Conservation (phyloP, 2,888 invertebrate genomes). For the Cylindroiulus punctatus region DNA sequence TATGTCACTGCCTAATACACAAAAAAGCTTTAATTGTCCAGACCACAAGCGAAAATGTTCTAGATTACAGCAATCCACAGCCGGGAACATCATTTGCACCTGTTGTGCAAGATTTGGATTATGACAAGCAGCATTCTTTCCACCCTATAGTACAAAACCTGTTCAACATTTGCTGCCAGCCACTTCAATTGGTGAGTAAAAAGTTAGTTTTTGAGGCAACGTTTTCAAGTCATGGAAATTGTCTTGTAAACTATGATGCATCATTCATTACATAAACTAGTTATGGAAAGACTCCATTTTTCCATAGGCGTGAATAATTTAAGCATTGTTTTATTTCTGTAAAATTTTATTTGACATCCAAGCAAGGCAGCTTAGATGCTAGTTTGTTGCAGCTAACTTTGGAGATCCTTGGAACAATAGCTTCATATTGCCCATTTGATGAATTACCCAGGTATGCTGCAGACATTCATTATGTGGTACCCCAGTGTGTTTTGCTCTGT, state of each 20-base stretch:
- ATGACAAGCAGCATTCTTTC: neutral
- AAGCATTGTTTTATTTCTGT: too few relatives aligned
- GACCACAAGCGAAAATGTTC: neutral
- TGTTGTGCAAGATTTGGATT: neutral
- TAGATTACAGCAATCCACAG: neutral
- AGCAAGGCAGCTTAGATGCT: neutral
- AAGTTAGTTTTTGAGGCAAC: neutral
- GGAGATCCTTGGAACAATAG: neutral
- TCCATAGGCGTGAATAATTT: too few relatives aligned
- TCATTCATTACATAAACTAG: too few relatives aligned
- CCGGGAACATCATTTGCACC: neutral
- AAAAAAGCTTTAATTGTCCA: neutral
- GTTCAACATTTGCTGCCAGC: neutral
- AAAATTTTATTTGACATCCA: neutral
- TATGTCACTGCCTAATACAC: neutral
- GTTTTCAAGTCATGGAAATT: neutral
- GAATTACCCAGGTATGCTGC: neutral
- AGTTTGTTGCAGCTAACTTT: neutral
- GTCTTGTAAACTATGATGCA: too few relatives aligned
- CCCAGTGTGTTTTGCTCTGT: too few relatives aligned
- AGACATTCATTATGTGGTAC: neutral
- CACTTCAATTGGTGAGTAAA: neutral
- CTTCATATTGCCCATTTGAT: neutral
- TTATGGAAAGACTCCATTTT: too few relatives aligned
- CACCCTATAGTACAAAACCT: conserved; percentile 8